Conservation (phyloP, 2,888 invertebrate species). For the Gibbula magus region DNA sequence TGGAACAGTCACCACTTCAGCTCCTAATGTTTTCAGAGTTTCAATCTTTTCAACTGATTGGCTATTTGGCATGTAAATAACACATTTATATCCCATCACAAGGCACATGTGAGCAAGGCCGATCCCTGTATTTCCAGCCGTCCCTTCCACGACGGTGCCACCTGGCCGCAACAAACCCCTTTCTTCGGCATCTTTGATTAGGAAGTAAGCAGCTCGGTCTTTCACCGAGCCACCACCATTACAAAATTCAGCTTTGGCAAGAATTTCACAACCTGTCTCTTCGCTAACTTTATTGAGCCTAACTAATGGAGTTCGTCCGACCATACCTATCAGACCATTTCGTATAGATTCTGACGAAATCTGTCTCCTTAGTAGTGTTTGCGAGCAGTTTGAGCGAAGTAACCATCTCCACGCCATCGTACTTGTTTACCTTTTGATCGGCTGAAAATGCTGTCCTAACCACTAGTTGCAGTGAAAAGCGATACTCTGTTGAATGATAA, state of each 20-base stretch:
- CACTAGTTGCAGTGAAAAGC: too few relatives aligned
- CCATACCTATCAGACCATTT: conserved; percentile 69
- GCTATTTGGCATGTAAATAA: conserved; percentile 75
- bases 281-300: conserved; percentile 70
- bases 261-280: conserved; percentile 74
- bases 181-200: conserved; percentile 71
- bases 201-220: conserved; percentile 73
- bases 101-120: conserved; percentile 75
- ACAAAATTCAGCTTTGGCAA: conserved; percentile 74
- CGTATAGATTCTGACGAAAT: conserved; percentile 47
- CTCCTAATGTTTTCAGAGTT: conserved; percentile 69
- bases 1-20: conserved; percentile 71
- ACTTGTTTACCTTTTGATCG: background rate
- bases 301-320: conserved; percentile 72
- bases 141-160: conserved; percentile 74
- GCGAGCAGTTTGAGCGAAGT: background rate
- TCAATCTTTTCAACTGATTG: conserved; percentile 75
- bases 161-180: conserved; percentile 69
- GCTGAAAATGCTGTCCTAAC: too few relatives aligned
- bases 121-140: conserved; percentile 75
- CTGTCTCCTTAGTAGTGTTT: background rate
- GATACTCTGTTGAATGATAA: too few relatives aligned
- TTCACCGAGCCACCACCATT: conserved; percentile 74
- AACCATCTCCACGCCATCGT: conserved; percentile 1
- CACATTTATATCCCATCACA: conserved; percentile 73